phyloP scores from a whole-genome alignment of 2,797 vertebrate genomes.

The Gymnoscopelus microlampas region DNA sequence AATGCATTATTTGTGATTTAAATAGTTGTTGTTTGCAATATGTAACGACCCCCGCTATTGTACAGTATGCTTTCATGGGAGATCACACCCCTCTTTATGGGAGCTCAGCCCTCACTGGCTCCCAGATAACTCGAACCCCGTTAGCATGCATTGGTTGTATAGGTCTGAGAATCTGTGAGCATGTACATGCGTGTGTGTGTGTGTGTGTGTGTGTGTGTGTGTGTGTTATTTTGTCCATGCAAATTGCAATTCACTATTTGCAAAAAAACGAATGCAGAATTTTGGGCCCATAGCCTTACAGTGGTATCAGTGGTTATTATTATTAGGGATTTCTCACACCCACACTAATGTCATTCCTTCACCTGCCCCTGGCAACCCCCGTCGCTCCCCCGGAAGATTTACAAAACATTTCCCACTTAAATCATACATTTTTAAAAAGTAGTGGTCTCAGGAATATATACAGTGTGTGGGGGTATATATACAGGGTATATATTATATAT shows the following conservation, averaged over 20 bases:
- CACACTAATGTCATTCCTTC: constrained; percentile 48
- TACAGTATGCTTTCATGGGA: no score
- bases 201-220: constrained; percentile 11
- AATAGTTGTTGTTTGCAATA: no score
- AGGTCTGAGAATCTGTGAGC: no score
- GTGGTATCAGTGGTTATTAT: constrained; percentile 57
- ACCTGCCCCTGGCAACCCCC: constrained; percentile 17
- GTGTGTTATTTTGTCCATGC: not conserved
- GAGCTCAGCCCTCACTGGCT: no score
- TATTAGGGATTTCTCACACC: constrained; percentile 42
- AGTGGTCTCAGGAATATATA: constrained; percentile 46
- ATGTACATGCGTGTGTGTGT: constrained; percentile 1
- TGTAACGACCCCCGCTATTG: no score
- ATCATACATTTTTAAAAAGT: constrained; percentile 37
- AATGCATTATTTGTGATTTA: no score
- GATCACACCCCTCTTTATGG: no score
- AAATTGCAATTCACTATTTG: not conserved
- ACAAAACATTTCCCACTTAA: constrained; percentile 32
- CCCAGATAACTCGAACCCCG: no score
- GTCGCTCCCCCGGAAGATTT: constrained; percentile 29
- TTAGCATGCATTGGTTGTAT: no score
- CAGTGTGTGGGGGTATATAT: no score
- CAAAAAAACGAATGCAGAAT: constrained; percentile 55
- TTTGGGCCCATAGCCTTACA: constrained; percentile 61
- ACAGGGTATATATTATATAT: no score